Conservation (phyloP, 2,797 vertebrate genomes). For the Sardinella longiceps region DNA sequence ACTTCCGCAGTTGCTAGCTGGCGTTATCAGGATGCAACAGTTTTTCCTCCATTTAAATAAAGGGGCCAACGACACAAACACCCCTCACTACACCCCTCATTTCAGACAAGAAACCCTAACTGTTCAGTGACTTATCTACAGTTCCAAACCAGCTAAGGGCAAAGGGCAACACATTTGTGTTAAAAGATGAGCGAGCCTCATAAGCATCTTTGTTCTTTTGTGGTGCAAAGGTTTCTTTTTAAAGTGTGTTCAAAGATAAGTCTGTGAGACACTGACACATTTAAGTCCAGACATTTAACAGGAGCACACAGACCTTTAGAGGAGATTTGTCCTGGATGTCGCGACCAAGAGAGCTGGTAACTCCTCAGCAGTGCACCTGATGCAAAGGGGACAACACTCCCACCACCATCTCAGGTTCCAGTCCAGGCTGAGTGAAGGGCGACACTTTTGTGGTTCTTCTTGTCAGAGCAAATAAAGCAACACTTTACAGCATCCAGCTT, state of each 20-base stretch:
- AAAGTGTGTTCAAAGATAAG: neutral
- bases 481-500: neutral
- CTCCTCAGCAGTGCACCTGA: neutral
- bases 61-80: too few relatives aligned
- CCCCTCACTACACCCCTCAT: too few relatives aligned
- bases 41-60: too few relatives aligned
- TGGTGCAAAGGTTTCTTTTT: too few relatives aligned
- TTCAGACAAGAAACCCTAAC: too few relatives aligned
- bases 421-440: neutral
- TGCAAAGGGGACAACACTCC: neutral
- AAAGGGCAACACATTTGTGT: neutral
- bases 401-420: too few relatives aligned
- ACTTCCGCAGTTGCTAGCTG: too few relatives aligned
- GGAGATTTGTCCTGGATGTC: neutral
- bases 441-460: neutral
- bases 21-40: too few relatives aligned
- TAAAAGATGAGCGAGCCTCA: neutral
- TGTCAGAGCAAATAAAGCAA: neutral
- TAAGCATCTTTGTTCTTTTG: neutral
- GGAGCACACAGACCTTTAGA: neutral
- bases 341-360: neutral
- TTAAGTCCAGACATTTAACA: neutral
- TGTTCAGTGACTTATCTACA: neutral
- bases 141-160: neutral
- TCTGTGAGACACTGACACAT: neutral